Evolutionary conservation across 2,888 invertebrate genomes (phyloP).

Genomic region (Phaonia tiefii): DNA sequence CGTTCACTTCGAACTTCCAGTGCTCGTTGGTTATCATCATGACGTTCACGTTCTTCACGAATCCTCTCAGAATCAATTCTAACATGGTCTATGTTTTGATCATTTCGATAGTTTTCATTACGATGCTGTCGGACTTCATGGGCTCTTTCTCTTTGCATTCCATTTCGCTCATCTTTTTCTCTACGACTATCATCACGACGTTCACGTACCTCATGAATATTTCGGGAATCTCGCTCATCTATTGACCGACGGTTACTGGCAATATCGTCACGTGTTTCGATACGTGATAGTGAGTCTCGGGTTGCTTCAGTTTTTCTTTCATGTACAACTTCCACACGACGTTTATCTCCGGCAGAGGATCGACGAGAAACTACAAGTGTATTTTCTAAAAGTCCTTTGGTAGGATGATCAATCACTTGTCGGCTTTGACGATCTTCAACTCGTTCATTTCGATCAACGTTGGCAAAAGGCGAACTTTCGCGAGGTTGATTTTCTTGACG

Average conservation of each 20-base stretch:
- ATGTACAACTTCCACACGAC: neutral
- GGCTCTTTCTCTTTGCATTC: neutral
- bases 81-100: too few relatives aligned
- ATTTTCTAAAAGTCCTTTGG: neutral
- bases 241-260: neutral
- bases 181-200: neutral
- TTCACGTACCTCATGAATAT: neutral
- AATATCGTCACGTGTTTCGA: neutral
- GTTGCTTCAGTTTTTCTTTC: neutral
- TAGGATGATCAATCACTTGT: too few relatives aligned
- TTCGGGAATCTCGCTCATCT: too few relatives aligned
- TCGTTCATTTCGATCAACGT: too few relatives aligned
- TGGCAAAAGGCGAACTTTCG: too few relatives aligned
- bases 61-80: too few relatives aligned
- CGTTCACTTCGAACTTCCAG: too few relatives aligned
- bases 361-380: neutral
- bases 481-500: too few relatives aligned
- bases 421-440: neutral
- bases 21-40: constrained; percentile 1
- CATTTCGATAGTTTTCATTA: too few relatives aligned
- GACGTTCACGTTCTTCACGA: too few relatives aligned
- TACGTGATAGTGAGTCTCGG: neutral
- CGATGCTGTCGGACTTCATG: too few relatives aligned
- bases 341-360: neutral
- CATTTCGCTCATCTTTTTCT: neutral